Evolutionary conservation across 2,797 vertebrate species (phyloP).

Genomic region (Amniataba percoides): DNA sequence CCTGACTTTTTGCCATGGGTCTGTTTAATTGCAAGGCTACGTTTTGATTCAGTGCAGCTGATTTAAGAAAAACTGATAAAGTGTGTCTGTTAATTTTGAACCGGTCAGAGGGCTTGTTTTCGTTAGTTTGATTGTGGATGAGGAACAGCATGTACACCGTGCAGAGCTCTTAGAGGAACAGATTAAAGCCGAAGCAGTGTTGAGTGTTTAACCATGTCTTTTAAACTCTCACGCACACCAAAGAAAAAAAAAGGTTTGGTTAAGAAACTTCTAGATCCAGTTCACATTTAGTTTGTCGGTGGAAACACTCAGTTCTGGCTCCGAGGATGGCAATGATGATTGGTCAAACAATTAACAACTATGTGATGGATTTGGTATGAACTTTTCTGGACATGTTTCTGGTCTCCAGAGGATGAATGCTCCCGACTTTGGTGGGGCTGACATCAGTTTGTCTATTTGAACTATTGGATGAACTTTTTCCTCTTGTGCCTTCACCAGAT

Average conservation of each 20-base stretch:
- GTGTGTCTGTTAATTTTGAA: conserved; percentile 12
- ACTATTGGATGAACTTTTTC: not conserved
- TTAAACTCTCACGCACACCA: not conserved
- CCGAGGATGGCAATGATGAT: not conserved
- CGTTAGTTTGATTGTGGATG: not conserved
- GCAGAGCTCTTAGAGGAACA: not conserved
- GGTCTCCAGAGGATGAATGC: too few relatives aligned
- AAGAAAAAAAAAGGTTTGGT: not conserved
- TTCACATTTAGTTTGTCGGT: not conserved
- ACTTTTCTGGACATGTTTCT: conserved; percentile 1
- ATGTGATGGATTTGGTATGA: not conserved
- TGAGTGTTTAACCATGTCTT: not conserved
- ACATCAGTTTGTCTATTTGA: too few relatives aligned
- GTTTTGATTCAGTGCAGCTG: conserved; percentile 2
- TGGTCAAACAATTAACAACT: not conserved
- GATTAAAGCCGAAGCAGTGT: conserved; percentile 1
- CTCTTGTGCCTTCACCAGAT: not conserved
- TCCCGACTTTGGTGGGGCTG: too few relatives aligned
- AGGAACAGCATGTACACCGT: conserved; percentile 22
- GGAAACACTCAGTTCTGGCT: not conserved
- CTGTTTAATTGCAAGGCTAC: conserved; percentile 1
- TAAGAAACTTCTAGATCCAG: conserved; percentile 1
- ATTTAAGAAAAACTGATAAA: conserved; percentile 1
- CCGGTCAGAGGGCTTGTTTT: conserved; percentile 6
- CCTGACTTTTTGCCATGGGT: not conserved